phyloP scores from a whole-genome alignment of 2,888 invertebrate genomes.

The Drosophila nigricruria region DNA sequence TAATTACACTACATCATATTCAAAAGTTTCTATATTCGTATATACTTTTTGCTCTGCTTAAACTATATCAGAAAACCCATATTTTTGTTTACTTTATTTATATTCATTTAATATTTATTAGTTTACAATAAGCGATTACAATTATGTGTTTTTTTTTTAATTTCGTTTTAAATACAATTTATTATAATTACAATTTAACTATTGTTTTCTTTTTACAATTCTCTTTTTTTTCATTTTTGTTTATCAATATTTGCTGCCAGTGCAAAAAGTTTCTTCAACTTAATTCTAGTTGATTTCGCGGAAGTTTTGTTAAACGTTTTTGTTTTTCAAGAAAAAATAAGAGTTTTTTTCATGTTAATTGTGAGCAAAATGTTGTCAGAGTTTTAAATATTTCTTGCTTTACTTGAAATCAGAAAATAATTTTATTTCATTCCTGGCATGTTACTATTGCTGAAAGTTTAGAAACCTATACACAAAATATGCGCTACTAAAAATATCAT shows the following conservation, averaged over 20 bases:
- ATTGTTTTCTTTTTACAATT: slow-evolving; percentile 82
- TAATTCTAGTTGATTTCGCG: slow-evolving; percentile 47
- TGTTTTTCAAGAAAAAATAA: slow-evolving; percentile 74
- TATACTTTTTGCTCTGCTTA: not conserved
- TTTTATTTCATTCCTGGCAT: slow-evolving; percentile 78
- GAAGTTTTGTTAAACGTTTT: slow-evolving; percentile 27
- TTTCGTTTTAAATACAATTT: slow-evolving; percentile 73
- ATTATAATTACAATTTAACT: slow-evolving; percentile 83
- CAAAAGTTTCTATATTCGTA: no score
- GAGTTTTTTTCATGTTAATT: slow-evolving; percentile 57
- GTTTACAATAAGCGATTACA: slow-evolving; percentile 82
- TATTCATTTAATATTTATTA: slow-evolving; percentile 81
- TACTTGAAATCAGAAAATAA: slow-evolving; percentile 65
- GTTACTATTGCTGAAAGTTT: slow-evolving; percentile 37
- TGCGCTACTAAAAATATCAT: slow-evolving; percentile 67
- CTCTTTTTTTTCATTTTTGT: slow-evolving; percentile 31
- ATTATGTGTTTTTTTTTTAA: slow-evolving; percentile 55
- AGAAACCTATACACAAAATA: slow-evolving; percentile 70
- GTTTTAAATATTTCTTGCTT: slow-evolving; percentile 17
- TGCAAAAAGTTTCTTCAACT: slow-evolving; percentile 81
- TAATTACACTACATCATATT: no score
- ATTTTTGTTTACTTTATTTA: slow-evolving; percentile 64
- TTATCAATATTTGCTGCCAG: slow-evolving; percentile 80
- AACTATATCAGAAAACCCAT: not conserved
- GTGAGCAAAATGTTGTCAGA: slow-evolving; percentile 60